A percentile compares a stretch with the other conserved stretches of the same genome.
phyloP scores from a whole-genome alignment of 2,113 vertebrate genomes.

The Sclerurus mexicanus region DNA sequence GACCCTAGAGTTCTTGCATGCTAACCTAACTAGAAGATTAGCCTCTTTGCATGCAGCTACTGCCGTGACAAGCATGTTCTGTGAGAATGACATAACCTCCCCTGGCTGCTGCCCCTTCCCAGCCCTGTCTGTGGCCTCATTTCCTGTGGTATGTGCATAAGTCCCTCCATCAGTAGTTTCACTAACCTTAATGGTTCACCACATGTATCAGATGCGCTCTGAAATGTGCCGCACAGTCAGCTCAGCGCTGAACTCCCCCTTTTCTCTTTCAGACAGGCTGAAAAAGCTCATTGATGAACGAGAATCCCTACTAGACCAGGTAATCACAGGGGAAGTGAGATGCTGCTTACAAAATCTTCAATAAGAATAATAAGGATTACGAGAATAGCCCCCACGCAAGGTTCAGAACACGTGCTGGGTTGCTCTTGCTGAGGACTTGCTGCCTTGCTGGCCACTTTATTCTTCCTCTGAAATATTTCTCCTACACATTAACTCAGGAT shows the following conservation, averaged over 20 bases:
- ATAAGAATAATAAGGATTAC: neutral
- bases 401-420: neutral
- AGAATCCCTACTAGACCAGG: conserved; percentile 92
- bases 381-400: accelerated
- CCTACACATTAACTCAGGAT: neutral
- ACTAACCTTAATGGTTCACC: conserved; percentile 36
- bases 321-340: conserved; percentile 42
- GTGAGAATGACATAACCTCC: conserved; percentile 65
- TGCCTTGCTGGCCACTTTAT: neutral
- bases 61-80: conserved; percentile 71
- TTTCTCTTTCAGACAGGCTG: conserved; percentile 87
- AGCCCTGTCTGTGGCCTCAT: conserved; percentile 68
- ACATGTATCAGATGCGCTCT: neutral
- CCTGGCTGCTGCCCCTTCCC: conserved; percentile 74
- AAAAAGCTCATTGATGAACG: conserved; percentile 91
- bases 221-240: accelerated
- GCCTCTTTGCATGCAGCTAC: conserved; percentile 86
- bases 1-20: conserved; percentile 86
- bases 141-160: conserved; percentile 82
- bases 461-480: neutral
- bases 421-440: neutral
- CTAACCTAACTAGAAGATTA: conserved; percentile 82
- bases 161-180: conserved; percentile 45
- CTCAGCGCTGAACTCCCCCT: neutral
- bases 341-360: neutral